Base-by-base conservation (phyloP, 1,140 invertebrate species). In the Brachionus manjavacas region DNA sequence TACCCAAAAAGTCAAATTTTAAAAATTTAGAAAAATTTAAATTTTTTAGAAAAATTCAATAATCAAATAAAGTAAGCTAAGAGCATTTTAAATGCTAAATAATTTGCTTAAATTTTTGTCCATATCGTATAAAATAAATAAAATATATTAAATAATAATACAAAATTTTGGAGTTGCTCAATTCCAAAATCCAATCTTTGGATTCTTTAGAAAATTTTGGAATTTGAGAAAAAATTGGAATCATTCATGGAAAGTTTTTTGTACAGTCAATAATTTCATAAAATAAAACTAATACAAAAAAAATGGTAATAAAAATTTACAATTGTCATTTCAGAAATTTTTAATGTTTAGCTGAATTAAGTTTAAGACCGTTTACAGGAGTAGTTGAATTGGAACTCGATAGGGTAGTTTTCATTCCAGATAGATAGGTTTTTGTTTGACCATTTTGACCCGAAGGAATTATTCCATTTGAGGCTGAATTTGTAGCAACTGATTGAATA, bases 401-500 rank as follows among this genome's bases (percentile, higher is more conserved):
- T 11, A 35, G 31, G 9, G 68, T 43, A 41, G 66, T 68, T 39
- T 72, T 72, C 35, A 72, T 41, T 20, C 68, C 68, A 20, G 68
- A 72, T 16, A 46, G 20, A 49, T 76, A 49, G 1, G 11, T 52
- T 49, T 76, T 76, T 49, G 39, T 11, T 49, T 76, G 23, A 49
- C 23, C 46, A 49, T 76, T 46, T 12, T 76, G 41, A 49, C 46
- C 49, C 11, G 72, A 25, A 0, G 72, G 72, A 12, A 76, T 76
- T 49, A 76, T 76, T 25, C 72, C 72, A 76, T 25, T 76, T 46
- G 72, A 76, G 2, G 72, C 72, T 49, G 72, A 76, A 49, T 76
- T 76, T 25, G 46, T 49, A 2, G 72, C 72, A 76, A 76, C 72
- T 8, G 72, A 76, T 76, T 76, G 72, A 76, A 76, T 76, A n/a